Evolutionary conservation across 2,113 vertebrate genomes (phyloP), one percentile per base, ranked within the genome.

Genomic region (Mesembrinibis cayennensis): DNA sequence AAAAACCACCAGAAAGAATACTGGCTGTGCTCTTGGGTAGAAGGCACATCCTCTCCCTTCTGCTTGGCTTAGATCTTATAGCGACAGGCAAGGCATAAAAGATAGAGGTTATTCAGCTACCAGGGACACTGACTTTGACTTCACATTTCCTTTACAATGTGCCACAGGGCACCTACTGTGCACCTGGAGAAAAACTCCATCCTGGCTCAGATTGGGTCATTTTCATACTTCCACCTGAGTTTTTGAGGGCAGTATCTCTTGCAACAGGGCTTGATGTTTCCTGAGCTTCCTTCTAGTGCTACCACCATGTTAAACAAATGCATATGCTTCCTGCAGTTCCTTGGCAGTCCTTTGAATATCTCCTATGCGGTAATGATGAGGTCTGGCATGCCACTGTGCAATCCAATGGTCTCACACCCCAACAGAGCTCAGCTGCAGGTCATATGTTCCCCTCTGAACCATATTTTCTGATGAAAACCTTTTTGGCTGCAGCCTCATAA

Each of bases 381-480:
- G 93, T 96, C 96, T 97, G 96, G 96, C 93, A 53, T 96, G 95
- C 78, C 95, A 96, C 95, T 89, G 95, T 95, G 96, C 95, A 93
- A 96, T 97, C 96, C 97, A 95, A 97, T 96, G 97, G 96, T 97
- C 96, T 96, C 92, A 95, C 96, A 97, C 97, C 96, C 95, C 96
- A 71, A 62, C 95, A 97, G 96, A 88, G 97, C 96, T 96, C 95
- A 97, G 95, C 97, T 97, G 97, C 94, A 93, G 96, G 97, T 97
- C 96, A 78, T 97, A 97, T 97, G 97, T 92, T 97, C 97, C 93
- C 88, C 92, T 88, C 96, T 94, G 90, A 96, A 96, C 96, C 95
- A 96, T 93, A 96, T 97, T 97, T 97, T 94, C 82, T 94, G 94
- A 45, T 88, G 85, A 78, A 96, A 97, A 87, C 90, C 96, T 70